A percentile compares a stretch with the other conserved stretches of the same genome.
Evolutionary conservation across 2,888 invertebrate species (phyloP).

Genomic region (Cryptosula pallasiana): DNA sequence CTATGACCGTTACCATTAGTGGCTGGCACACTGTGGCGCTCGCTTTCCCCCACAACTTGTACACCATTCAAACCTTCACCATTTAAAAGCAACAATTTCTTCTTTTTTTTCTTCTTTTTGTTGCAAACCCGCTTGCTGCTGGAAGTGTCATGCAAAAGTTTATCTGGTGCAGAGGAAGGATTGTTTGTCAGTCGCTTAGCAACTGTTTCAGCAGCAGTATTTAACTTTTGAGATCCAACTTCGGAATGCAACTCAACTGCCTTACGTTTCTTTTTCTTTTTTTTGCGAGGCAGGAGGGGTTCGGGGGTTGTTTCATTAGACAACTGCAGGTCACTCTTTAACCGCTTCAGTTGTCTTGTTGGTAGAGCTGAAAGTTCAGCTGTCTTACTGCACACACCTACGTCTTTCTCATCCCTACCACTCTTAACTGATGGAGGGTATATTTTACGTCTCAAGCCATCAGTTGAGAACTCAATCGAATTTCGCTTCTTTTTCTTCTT

Average conservation of each 20-base stretch:
- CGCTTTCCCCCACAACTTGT: not conserved
- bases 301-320: not conserved
- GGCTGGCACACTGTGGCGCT: not conserved
- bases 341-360: too few species aligned
- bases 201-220: not conserved
- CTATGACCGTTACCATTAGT: not conserved
- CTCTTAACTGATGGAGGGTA: too few species aligned
- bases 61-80: too few species aligned
- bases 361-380: too few species aligned
- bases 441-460: too few species aligned
- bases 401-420: too few species aligned
- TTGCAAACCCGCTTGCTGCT: not conserved
- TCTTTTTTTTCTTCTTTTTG: not conserved
- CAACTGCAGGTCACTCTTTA: not conserved
- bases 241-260: not conserved
- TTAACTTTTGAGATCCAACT: not conserved
- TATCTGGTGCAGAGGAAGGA: not conserved
- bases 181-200: not conserved
- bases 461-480: too few species aligned
- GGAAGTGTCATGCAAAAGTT: not conserved
- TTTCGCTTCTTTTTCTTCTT: conserved; percentile 11
- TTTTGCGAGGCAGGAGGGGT: not conserved
- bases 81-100: too few species aligned
- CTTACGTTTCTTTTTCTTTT: not conserved
- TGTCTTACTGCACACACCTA: too few species aligned